Conservation (phyloP, 1,140 invertebrate genomes). For the Meloidogyne exigua region DNA sequence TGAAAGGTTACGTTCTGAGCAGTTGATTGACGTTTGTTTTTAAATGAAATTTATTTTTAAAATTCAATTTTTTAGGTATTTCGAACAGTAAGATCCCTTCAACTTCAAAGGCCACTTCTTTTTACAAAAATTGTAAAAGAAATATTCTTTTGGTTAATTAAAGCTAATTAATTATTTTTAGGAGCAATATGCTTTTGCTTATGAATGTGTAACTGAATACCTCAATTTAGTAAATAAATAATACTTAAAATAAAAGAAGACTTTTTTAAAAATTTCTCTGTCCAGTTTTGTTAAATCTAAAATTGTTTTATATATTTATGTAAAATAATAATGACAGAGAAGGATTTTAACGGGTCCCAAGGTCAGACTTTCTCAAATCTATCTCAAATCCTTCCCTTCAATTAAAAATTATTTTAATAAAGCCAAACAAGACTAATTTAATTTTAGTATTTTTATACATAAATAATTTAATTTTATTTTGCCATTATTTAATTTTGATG, state of each 20-base stretch:
- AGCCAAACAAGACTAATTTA: no score
- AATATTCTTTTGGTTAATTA: neutral
- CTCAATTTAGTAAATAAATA: conserved; percentile 27
- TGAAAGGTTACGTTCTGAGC: conserved; percentile 66
- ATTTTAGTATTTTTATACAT: no score
- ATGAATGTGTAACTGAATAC: conserved; percentile 52
- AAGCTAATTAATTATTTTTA: conserved; percentile 36
- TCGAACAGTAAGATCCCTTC: conserved; percentile 65
- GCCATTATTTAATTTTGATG: no score
- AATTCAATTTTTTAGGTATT: conserved; percentile 64
- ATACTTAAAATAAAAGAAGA: conserved; percentile 26
- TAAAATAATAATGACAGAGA: no score
- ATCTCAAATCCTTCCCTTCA: no score
- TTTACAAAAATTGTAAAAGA: conserved; percentile 50
- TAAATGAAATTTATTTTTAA: no score
- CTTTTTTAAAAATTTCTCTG: neutral
- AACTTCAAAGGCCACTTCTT: conserved; percentile 42
- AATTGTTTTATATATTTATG: no score
- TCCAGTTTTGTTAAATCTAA: no score
- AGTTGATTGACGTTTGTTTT: conserved; percentile 57
- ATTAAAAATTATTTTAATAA: no score
- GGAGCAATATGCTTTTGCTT: conserved; percentile 61
- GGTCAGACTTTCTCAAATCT: no score
- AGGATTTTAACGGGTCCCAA: no score
- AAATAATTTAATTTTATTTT: no score